Base-by-base conservation (phyloP, 2,797 vertebrate genomes). In the Oryzias dopingdopingensis region DNA sequence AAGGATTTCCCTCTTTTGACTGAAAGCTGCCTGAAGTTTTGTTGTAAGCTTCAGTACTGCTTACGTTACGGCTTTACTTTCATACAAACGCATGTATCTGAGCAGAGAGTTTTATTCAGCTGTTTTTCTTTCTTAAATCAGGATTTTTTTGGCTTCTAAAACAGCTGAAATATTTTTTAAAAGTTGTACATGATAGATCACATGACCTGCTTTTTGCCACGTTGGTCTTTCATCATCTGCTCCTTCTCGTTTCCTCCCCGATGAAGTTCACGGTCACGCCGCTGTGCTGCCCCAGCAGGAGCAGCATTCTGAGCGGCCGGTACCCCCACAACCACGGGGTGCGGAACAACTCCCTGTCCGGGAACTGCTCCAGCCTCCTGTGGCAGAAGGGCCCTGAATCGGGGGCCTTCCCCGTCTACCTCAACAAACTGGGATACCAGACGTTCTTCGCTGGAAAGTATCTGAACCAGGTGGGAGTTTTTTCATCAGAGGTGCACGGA, bases 361-460 rank as follows among this genome's bases (percentile, higher is more conserved):
- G 93, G 6, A 93, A 93, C 89, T 94, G 93, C 80, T 93, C 92
- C 80, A 91, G 92, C 55, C 3, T 17, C 0, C 64, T 24, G 13
- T 94, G 93, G 93, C 91, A 92, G 86, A 83, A 83, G 46, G 88
- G 83, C 0, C 82, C 84, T 0, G 93, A 94, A 74, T 2, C 74
- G 4, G 29, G 45, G 14, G 85, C 90, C 32, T 90, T 94, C 72
- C 90, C 91, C 0, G 4, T 89, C 56, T 88, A 84, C 80, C 91
- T 94, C 72, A 86, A 6, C 77, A 92, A 93, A 51, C 68, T 52
- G 37, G 65, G 66, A 0, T 94, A 93, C 82, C 90, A 92, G 86
- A 94, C 92, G 0, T 93, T 94, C 82, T 94, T 87, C 15, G 90
- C 86, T 0, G 93, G 93, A 17, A 94, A 93, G 49, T 94, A 94